A percentile compares a stretch with the other conserved stretches of the same genome.
Conservation (phyloP, 1,140 invertebrate genomes). For the Megalonaias nervosa region DNA sequence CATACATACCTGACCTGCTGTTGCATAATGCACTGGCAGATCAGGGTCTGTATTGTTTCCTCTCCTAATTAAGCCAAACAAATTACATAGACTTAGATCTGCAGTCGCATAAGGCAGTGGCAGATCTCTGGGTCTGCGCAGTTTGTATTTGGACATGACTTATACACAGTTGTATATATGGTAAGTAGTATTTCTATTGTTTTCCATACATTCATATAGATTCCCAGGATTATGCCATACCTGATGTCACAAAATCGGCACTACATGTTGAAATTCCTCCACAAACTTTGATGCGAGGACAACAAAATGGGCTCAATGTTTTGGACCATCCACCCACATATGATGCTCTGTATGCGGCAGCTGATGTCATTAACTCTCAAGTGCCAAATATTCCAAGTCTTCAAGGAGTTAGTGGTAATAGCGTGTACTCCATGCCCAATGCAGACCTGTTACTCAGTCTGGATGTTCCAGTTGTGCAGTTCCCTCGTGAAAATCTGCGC, state of each 20-base stretch:
- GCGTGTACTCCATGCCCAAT: slow-evolving; percentile 71
- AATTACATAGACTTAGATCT: too few relatives aligned
- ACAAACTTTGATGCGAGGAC: slow-evolving; percentile 15
- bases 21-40: too few relatives aligned
- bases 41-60: too few relatives aligned
- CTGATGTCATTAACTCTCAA: slow-evolving; percentile 72
- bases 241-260: slow-evolving; percentile 64
- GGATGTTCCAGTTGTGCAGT: slow-evolving; percentile 78
- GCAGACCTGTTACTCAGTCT: slow-evolving; percentile 72
- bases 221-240: slow-evolving; percentile 65
- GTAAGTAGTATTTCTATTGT: too few relatives aligned
- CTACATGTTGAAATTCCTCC: slow-evolving; percentile 52
- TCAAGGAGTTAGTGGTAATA: slow-evolving; percentile 70
- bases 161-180: too few relatives aligned
- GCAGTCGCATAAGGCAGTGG: too few relatives aligned
- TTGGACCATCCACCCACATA: slow-evolving; percentile 73
- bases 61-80: too few relatives aligned
- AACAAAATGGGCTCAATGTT: slow-evolving; percentile 28
- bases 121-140: too few relatives aligned
- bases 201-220: slow-evolving; percentile 23
- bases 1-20: too few relatives aligned
- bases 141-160: too few relatives aligned
- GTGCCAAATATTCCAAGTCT: slow-evolving; percentile 60
- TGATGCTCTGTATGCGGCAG: slow-evolving; percentile 83
- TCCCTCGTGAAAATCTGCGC: slow-evolving; percentile 82